A percentile compares a stretch with the other conserved stretches of the same genome.
Evolutionary conservation across 2,888 invertebrate genomes (phyloP).

Genomic region (Drosophila rubida): DNA sequence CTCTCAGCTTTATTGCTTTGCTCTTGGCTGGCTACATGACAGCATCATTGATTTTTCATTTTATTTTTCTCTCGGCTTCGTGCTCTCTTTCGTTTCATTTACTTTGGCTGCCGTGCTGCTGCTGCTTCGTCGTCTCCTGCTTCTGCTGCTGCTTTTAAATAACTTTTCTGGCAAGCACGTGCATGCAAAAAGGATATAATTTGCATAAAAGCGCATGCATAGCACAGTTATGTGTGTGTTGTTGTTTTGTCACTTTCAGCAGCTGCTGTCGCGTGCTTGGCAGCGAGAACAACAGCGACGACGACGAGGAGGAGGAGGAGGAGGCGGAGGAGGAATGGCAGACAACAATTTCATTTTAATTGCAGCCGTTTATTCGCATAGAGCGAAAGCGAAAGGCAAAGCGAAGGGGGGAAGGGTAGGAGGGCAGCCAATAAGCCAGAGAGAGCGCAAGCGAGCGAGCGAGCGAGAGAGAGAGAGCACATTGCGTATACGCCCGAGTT

Average conservation of each 20-base stretch:
- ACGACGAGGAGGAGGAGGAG: constrained; percentile 8
- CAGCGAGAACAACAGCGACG: constrained; percentile 17
- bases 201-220: constrained; percentile 24
- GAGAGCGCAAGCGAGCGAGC: not conserved
- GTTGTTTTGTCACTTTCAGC: constrained; percentile 20
- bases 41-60: constrained; percentile 79
- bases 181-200: constrained; percentile 57
- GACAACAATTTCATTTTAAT: constrained; percentile 75
- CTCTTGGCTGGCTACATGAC: constrained; percentile 56
- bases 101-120: not conserved
- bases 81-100: constrained; percentile 10
- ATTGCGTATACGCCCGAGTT: constrained; percentile 58
- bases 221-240: constrained; percentile 4
- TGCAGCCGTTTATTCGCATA: constrained; percentile 50
- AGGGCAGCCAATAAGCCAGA: not conserved
- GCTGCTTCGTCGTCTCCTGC: constrained; percentile 3
- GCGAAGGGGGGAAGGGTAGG: not conserved
- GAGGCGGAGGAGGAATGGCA: constrained; percentile 30
- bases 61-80: constrained; percentile 29
- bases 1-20: constrained; percentile 31
- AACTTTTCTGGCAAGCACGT: constrained; percentile 61
- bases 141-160: constrained; percentile 36
- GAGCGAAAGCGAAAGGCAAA: not conserved
- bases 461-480: not conserved
- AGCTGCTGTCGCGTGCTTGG: constrained; percentile 61